Percentiles rank a stretch among this genome's conserved stretches.
These are phyloP conservation scores for Macquaria ambigua DNA, from an alignment of 2,113 vertebrate genomes.

Conservation along the genomic window DNA sequence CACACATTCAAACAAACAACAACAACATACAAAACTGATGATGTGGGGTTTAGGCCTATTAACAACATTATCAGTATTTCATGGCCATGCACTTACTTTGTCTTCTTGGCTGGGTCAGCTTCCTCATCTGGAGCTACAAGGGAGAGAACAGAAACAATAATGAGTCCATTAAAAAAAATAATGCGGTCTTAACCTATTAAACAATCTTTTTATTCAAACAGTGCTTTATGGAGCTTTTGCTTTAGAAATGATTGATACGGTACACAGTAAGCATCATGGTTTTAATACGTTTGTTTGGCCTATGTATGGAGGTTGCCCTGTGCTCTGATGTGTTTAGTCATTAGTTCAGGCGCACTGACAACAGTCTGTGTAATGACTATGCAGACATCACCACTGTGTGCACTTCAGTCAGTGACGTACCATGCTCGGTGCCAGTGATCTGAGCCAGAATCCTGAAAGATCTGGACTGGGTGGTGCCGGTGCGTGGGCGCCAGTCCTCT, in stretches of 20 bases:
- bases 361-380: background rate
- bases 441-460: conserved; percentile 98
- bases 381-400: conserved; percentile 57
- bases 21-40: background rate
- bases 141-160: background rate
- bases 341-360: background rate
- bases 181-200: background rate
- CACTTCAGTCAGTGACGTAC: conserved; percentile 75
- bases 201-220: background rate
- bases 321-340: background rate
- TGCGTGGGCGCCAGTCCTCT: conserved; percentile 95
- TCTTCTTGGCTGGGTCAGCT: conserved; percentile 65
- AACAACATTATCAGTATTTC: background rate
- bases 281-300: background rate
- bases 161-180: background rate
- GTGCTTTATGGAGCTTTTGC: background rate
- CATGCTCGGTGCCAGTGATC: conserved; percentile 94
- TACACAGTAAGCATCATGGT: background rate
- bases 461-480: conserved; percentile 95
- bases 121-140: conserved; percentile 67
- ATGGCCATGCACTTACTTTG: conserved; percentile 75
- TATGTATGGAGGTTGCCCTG: background rate
- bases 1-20: background rate
- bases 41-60: background rate
- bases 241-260: background rate